Evolutionary conservation across 2,888 invertebrate genomes (phyloP), one percentile per base, ranked within the genome.

Genomic region (Macropis europaea): DNA sequence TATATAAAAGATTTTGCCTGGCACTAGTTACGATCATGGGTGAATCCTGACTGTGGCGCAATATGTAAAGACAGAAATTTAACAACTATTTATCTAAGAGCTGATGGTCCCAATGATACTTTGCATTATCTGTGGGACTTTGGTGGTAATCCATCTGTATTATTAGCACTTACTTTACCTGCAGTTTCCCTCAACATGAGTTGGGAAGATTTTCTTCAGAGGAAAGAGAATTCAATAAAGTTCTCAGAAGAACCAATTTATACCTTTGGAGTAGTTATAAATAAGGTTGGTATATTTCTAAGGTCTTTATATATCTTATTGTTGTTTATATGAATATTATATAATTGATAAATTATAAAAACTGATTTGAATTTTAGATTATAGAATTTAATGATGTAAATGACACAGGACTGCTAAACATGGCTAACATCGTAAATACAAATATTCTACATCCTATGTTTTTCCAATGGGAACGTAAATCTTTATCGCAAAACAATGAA

Each of bases 101-200:
- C 94, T 0, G 91, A 90, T 19, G 93, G 94, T 0, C 68, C 87
- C 0, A 88, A 91, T 45, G 94, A 95, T 86, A 91, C 92, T 0
- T 86, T 94, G 0, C 94, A 95, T 84, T 94, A 94, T 84, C 77
- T 95, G 47, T 94, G 94, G 93, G 94, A 94, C 87, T 94, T 94
- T 79, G 91, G 92, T 2, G 91, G 92, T 2, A 90, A 91, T 40
- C 94, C 94, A 0, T 92, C 93, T 0, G 82, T 94, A 24, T 87
- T 94, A 13, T 88, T 93, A 28, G 91, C 92, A 0, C 84, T 93
- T 0, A 92, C 93, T 0, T 86, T 90, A 0, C 75, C 88, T 0
- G 90, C 91, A 59, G 89, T 92, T 0, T 87, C 90, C 0, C 75
- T 94, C 4, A 82, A 84, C 5, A 88, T 95, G 7, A 82, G 88